Evolutionary conservation across 2,797 vertebrate species (phyloP), one percentile per base, ranked within the genome.

Genomic region (Danionella dracula): DNA sequence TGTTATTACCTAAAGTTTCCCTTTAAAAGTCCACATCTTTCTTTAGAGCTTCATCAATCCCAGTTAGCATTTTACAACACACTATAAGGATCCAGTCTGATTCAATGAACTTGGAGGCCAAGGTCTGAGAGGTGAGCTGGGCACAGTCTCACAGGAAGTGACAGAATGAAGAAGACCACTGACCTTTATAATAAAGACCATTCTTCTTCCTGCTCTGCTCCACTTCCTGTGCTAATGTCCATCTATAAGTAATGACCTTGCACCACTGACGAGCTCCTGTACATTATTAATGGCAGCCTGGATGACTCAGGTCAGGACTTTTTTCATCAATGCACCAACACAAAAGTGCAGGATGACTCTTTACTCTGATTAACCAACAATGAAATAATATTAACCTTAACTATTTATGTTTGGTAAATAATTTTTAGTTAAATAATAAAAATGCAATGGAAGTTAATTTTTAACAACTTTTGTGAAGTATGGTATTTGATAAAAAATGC

Each of bases 221-320:
- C 42, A 63, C 40, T 70, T 71, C 66, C 60, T 65, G 23, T 42
- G 55, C 60, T 65, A 68, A 73, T 64, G 66, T 68, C 59, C 54
- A 73, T 68, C 66, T 45, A 65, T 69, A 65, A 69, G 71, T 73
- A 62, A 73, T 73, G 68, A 41, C 45, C 58, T 20, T 48, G 32
- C 50, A 63, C 41, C 5, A 19, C 35, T 67, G 41, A 37, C 23
- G 49, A 45, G 49, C 65, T 62, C 1, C 8, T 19, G 38, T 68
- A 19, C 53, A 73, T 73, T 73, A 68, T 73, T 73, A 45, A 73
- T 53, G 51, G 20, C 42, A 12, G 20, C 8, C 3, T 38, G 21
- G 60, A 64, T 27, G 20, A 19, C 17, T 55, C 32, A 35, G 35
- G 59, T 49, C 50, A 63, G 6, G 29, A 62, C 50, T 35, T 20